Evolutionary conservation across 2,113 vertebrate species (phyloP).

Genomic region (Chaetodon trifascialis): DNA sequence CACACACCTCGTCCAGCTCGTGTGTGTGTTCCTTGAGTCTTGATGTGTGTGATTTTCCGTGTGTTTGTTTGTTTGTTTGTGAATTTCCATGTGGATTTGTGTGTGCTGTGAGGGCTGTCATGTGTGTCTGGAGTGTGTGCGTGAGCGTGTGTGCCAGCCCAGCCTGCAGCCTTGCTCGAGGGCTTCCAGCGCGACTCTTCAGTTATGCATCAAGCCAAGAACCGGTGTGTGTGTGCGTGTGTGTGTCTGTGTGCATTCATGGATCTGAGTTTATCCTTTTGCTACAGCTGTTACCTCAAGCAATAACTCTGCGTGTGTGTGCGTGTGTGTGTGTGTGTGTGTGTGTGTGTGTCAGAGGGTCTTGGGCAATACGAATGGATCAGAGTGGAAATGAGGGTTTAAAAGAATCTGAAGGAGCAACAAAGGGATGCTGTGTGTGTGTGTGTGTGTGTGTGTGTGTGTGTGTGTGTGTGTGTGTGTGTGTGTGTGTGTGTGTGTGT

Average conservation of each 20-base stretch:
- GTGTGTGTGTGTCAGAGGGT: constrained; percentile 5
- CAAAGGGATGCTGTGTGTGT: background rate
- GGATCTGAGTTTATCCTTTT: constrained; percentile 51
- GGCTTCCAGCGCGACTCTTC: constrained; percentile 52
- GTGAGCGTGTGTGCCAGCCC: constrained; percentile 16
- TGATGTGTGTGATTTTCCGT: constrained; percentile 3
- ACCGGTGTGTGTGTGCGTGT: constrained; percentile 9
- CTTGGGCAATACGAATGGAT: constrained; percentile 16
- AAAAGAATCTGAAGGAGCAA: constrained; percentile 28
- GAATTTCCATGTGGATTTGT: constrained; percentile 11
- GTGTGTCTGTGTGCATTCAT: constrained; percentile 29
- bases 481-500: background rate
- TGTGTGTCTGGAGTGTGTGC: constrained; percentile 16
- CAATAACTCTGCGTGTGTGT: constrained; percentile 19
- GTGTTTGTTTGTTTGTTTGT: background rate
- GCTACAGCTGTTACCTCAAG: constrained; percentile 61
- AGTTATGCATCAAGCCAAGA: constrained; percentile 52
- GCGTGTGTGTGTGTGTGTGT: background rate
- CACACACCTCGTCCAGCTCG: background rate
- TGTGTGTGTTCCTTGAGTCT: background rate
- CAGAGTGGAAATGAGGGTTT: constrained; percentile 25
- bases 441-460: too few species aligned
- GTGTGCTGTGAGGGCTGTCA: background rate
- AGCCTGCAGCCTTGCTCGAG: constrained; percentile 52
- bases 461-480: background rate